Evolutionary conservation across 2,888 invertebrate species (phyloP), one percentile per base, ranked within the genome.

Genomic region (Temnothorax unifasciatus): DNA sequence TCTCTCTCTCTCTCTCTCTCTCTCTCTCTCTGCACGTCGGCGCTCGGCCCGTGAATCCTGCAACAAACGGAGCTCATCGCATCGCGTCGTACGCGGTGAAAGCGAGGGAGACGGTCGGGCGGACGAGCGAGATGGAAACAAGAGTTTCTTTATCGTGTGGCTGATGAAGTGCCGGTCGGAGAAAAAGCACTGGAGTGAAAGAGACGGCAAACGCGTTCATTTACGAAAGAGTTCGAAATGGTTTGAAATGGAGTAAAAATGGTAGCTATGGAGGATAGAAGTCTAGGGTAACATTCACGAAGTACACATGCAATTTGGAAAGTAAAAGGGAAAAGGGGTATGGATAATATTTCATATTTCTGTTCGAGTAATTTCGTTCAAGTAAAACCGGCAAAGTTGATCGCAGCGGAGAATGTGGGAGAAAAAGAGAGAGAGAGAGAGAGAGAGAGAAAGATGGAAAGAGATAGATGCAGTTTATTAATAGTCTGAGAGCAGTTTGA

Each of bases 51-150:
- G 90, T 87, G 68, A 90, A 89, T 89, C 88, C 84, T 90, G 86
- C 86, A 87, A 77, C 85, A 85, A 85, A 76, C 89, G 85, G 85
- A 73, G 83, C 85, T 83, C 86, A 87, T 91, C 90, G 88, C 85
- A 84, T 75, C 74, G 61, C 74, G 41, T 73, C 87, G 79, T 86
- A 63, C 63, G 69, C 89, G 88, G 89, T 90, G 90, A 91, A 90
- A 91, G 90, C 91, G 90, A 90, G 74, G 34, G 81, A 86, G 90
- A 87, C 57, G 54, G n/a, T 18, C 29, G 71, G 1, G 18, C 2
- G 59, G 47, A 25, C 4, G 34, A 64, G 83, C 21, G 73, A 74
- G 85, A 87, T 38, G 13, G 59, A 47, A 66, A 63, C 61, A 73
- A 64, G 52, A 59, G 84, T 86, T 85, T 86, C 87, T 90, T 86